A percentile compares a stretch with the other conserved stretches of the same genome.
Conservation (phyloP, 1,140 invertebrate species). For the Galleria mellonella region DNA sequence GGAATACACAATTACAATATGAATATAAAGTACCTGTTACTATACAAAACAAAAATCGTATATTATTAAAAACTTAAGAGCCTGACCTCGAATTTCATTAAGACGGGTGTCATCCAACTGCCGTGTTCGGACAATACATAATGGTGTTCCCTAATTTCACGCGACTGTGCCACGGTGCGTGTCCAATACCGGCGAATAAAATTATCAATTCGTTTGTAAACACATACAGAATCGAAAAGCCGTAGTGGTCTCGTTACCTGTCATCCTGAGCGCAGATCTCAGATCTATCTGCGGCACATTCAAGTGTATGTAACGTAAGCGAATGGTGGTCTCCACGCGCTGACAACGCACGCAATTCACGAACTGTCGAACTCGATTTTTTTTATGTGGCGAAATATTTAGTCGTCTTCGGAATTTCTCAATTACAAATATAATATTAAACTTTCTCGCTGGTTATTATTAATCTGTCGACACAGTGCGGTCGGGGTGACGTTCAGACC, state of each 20-base stretch:
- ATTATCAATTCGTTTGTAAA: conserved; percentile 37
- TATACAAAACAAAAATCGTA: too few species aligned
- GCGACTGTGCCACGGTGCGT: neutral
- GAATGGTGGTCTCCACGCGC: conserved; percentile 48
- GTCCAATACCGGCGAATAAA: neutral
- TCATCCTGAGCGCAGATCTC: conserved; percentile 37
- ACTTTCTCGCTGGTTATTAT: conserved; percentile 30
- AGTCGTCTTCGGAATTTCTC: conserved; percentile 34
- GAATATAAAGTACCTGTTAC: too few species aligned
- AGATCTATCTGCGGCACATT: conserved; percentile 28
- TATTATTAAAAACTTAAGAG: too few species aligned
- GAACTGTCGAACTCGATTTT: conserved; percentile 2
- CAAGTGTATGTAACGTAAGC: conserved; percentile 43
- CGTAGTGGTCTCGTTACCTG: conserved; percentile 19
- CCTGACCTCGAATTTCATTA: too few species aligned
- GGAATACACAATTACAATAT: too few species aligned
- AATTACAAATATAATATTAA: conserved; percentile 39
- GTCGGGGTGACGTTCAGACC: conserved; percentile 16
- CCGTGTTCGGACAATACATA: too few species aligned
- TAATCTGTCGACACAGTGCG: conserved; percentile 35
- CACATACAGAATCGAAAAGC: conserved; percentile 10
- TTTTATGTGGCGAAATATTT: neutral
- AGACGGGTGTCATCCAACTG: too few species aligned
- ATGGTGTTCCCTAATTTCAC: neutral
- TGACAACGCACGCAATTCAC: conserved; percentile 14